Evolutionary conservation across 2,113 vertebrate genomes (phyloP).

Genomic region (Petaurus breviceps): DNA sequence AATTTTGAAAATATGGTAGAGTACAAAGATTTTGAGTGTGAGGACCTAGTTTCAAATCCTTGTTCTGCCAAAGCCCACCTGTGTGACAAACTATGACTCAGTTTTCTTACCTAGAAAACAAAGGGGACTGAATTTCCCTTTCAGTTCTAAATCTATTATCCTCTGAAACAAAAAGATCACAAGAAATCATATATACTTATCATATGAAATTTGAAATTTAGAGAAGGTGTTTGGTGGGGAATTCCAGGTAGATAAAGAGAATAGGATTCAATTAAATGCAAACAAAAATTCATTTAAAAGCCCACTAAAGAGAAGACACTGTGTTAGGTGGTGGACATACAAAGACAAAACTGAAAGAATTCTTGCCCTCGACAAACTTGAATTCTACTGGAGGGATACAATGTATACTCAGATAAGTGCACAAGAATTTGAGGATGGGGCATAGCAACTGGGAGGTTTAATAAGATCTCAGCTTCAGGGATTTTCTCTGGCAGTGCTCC

Average conservation of each 20-base stretch:
- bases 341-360: background rate
- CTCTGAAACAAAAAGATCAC: background rate
- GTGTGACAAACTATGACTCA: background rate
- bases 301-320: background rate
- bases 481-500: background rate
- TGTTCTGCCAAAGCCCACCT: background rate
- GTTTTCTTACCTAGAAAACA: background rate
- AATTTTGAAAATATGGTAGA: background rate
- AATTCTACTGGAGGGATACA: too few species aligned
- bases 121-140: background rate
- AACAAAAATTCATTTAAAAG: background rate
- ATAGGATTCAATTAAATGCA: background rate
- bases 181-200: background rate
- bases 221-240: background rate
- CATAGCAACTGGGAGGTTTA: background rate
- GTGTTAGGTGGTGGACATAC: background rate
- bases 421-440: too few species aligned
- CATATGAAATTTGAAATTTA: background rate
- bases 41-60: background rate
- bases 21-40: background rate
- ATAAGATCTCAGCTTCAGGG: background rate
- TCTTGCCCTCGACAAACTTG: background rate
- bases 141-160: background rate
- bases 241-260: background rate
- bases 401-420: too few species aligned